Evolutionary conservation across 1,140 invertebrate species (phyloP), one percentile per base, ranked within the genome.

Genomic region (Achroia grisella): DNA sequence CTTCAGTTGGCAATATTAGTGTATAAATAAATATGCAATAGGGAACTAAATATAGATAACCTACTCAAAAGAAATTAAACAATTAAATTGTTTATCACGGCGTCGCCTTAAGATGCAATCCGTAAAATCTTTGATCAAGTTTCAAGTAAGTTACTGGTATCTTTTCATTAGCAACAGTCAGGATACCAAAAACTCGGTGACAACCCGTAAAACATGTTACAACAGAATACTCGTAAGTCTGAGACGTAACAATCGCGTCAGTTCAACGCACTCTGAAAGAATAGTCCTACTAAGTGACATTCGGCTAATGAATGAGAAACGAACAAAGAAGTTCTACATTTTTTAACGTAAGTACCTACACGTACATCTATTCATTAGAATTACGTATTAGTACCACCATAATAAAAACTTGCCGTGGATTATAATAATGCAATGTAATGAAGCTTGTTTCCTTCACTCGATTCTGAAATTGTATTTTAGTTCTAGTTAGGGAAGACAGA

Each of bases 231-330:
- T n/a, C 39, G 44, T 57, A 48, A 62, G 59, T 60, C 54, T 54
- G 59, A 60, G 67, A 66, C 59, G 63, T 64, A 57, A 70, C 69
- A 71, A 62, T 61, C 40, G 48, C 49, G 59, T 44, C 47, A 63
- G 74, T 75, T 85, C 78, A 80, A 70, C 64, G 76, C 51, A 68
- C 80, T 71, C 59, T 51, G 51, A 50, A 73, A 82, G 69, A 79
- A 78, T 67, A 57, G 62, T 66, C 60, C 56, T 64, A 68, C 72
- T 56, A 74, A 23, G 63, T 61, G 54, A 68, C 72, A 80, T 71
- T 73, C 72, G 70, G 64, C 62, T 79, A 79, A 85, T 81, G 78
- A 82, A 82, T 82, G 58, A 66, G 59, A 62, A 52, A 67, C 53
- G 62, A 66, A 84, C 76, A 80, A 82, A 82, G 52, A 41, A 44